Percentiles rank a stretch among this genome's conserved stretches.
Evolutionary conservation across 92 coral and sea anemone species (phyloP).

Genomic region (Siderastrea siderea): DNA sequence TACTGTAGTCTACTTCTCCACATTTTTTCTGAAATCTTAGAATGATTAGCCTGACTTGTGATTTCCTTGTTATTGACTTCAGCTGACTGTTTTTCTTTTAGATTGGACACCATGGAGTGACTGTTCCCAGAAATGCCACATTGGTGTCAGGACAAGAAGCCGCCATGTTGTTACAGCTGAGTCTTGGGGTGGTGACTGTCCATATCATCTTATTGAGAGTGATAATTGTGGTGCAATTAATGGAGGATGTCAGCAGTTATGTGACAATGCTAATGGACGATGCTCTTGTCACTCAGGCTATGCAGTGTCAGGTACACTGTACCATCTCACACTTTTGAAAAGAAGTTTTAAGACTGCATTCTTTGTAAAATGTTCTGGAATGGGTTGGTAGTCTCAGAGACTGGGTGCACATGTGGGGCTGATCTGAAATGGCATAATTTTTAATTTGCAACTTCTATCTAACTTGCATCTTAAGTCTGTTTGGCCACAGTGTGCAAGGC

Average conservation of each 20-base stretch:
- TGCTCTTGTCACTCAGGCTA: slow-evolving; percentile 81
- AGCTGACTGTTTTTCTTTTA: background rate
- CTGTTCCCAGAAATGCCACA: slow-evolving; percentile 63
- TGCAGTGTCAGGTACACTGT: slow-evolving; percentile 44
- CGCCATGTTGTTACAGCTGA: slow-evolving; percentile 39
- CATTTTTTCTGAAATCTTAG: background rate
- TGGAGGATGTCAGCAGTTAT: slow-evolving; percentile 80
- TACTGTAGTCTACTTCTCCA: background rate
- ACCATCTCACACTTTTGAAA: background rate
- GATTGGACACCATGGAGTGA: slow-evolving; percentile 77
- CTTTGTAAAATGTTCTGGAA: background rate
- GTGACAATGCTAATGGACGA: slow-evolving; percentile 54
- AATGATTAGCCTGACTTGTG: background rate
- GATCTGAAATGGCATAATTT: background rate
- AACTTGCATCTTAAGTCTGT: too few relatives aligned
- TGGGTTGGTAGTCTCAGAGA: background rate
- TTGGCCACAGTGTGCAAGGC: too few relatives aligned
- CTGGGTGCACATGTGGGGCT: too few relatives aligned
- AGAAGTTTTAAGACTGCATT: background rate
- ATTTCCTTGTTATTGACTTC: background rate
- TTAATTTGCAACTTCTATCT: too few relatives aligned
- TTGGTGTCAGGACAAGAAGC: slow-evolving; percentile 56
- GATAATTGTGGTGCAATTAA: slow-evolving; percentile 69
- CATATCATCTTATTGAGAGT: slow-evolving; percentile 30
- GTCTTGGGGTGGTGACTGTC: slow-evolving; percentile 71